These are phyloP conservation scores for Acanthosepion lycidas DNA, from an alignment of 2,888 invertebrate species.

Conservation along the genomic window DNA sequence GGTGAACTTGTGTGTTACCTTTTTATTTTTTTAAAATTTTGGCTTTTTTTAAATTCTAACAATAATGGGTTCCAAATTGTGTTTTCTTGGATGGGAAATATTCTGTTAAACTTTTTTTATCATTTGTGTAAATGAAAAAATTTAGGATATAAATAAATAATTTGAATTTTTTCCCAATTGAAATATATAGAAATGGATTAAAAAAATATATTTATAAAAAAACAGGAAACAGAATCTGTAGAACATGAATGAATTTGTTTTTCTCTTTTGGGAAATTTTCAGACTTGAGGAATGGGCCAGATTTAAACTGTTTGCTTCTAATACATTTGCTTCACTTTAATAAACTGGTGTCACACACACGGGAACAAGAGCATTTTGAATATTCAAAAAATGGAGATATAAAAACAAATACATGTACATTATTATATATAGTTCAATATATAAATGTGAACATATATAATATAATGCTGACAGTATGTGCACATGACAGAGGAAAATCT, in stretches of 20 bases:
- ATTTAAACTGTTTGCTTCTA: not conserved
- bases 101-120: not conserved
- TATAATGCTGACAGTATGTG: not conserved
- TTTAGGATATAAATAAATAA: not conserved
- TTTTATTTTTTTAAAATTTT: not conserved
- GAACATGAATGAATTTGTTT: not conserved
- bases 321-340: not conserved
- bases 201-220: not conserved
- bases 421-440: not conserved
- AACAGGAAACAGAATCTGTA: not conserved
- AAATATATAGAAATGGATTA: not conserved
- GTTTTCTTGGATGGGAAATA: constrained; percentile 1
- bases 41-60: not conserved
- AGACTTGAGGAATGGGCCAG: too few relatives aligned
- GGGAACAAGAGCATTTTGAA: not conserved
- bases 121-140: not conserved
- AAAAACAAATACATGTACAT: not conserved
- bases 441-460: constrained; percentile 6
- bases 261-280: not conserved
- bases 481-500: not conserved
- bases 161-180: not conserved
- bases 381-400: not conserved
- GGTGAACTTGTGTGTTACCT: not conserved
- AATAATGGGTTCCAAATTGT: constrained; percentile 18
- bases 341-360: not conserved